Conservation (phyloP, 1,140 invertebrate species). For the Hermetia illucens region DNA sequence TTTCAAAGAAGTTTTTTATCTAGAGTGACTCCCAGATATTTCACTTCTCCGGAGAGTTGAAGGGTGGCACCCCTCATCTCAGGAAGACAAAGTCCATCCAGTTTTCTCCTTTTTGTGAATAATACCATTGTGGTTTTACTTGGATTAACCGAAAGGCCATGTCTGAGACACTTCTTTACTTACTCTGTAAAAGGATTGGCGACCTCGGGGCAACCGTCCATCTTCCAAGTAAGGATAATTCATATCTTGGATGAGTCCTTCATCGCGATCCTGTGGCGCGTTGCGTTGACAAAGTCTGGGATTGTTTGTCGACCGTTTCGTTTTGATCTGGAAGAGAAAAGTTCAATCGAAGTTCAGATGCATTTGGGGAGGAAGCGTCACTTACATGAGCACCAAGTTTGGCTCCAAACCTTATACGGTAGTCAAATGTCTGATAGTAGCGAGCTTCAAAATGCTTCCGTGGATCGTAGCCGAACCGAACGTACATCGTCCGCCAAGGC, state of each 20-base stretch:
- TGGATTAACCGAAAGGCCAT: background rate
- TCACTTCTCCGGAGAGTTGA: too few relatives aligned
- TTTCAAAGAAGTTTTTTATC: too few relatives aligned
- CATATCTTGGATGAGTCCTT: slow-evolving; percentile 21
- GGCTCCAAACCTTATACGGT: slow-evolving; percentile 45
- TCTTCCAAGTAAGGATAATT: slow-evolving; percentile 28
- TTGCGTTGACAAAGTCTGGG: too few relatives aligned
- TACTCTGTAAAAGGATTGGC: slow-evolving; percentile 23
- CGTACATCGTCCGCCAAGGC: slow-evolving; percentile 79
- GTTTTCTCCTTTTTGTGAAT: too few relatives aligned
- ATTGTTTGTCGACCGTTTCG: too few relatives aligned
- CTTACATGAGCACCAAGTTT: slow-evolving; percentile 13
- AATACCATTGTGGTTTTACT: slow-evolving; percentile 1
- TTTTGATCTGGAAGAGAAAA: too few relatives aligned
- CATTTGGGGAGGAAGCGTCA: too few relatives aligned
- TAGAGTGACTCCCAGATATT: too few relatives aligned
- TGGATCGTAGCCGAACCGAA: slow-evolving; percentile 76
- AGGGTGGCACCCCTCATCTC: too few relatives aligned
- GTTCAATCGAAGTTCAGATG: too few relatives aligned
- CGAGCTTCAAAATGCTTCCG: slow-evolving; percentile 59
- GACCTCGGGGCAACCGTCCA: slow-evolving; percentile 18
- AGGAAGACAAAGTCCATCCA: too few relatives aligned
- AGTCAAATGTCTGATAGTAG: slow-evolving; percentile 75
- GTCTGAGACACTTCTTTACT: slow-evolving; percentile 2
- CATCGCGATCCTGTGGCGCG: too few relatives aligned